These are phyloP conservation scores for Canis aureus DNA, from an alignment of 2,113 vertebrate genomes.

Conservation along the genomic window DNA sequence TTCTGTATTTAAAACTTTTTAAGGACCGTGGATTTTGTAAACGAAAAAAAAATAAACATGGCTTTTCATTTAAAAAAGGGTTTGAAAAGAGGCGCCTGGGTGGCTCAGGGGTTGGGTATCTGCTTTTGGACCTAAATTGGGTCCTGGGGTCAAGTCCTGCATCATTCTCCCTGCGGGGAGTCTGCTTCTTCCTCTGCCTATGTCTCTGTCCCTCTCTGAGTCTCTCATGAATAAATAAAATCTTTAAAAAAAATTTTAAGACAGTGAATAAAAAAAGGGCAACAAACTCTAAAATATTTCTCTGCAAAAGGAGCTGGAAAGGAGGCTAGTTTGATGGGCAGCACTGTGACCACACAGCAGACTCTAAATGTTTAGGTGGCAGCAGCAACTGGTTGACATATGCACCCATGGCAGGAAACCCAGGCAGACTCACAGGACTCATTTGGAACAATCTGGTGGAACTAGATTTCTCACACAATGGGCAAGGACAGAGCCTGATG, in stretches of 20 bases:
- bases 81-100: too few relatives aligned
- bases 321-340: background rate
- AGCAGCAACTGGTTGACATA: background rate
- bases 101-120: too few relatives aligned
- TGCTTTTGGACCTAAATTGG: too few relatives aligned
- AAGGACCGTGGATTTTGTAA: background rate
- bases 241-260: too few relatives aligned
- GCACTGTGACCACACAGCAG: background rate
- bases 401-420: background rate
- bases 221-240: too few relatives aligned
- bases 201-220: too few relatives aligned
- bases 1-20: background rate
- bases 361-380: background rate
- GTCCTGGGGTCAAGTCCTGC: too few relatives aligned
- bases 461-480: background rate
- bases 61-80: background rate
- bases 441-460: background rate
- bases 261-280: background rate
- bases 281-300: background rate
- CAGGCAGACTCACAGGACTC: rapidly evolving
- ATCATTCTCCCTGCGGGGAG: too few relatives aligned
- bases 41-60: background rate
- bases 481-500: background rate
- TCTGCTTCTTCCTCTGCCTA: too few relatives aligned
- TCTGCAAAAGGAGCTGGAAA: background rate